A percentile compares a stretch with the other conserved stretches of the same genome.
Conservation (phyloP, 2,888 invertebrate species). For the Epiblema foenella region DNA sequence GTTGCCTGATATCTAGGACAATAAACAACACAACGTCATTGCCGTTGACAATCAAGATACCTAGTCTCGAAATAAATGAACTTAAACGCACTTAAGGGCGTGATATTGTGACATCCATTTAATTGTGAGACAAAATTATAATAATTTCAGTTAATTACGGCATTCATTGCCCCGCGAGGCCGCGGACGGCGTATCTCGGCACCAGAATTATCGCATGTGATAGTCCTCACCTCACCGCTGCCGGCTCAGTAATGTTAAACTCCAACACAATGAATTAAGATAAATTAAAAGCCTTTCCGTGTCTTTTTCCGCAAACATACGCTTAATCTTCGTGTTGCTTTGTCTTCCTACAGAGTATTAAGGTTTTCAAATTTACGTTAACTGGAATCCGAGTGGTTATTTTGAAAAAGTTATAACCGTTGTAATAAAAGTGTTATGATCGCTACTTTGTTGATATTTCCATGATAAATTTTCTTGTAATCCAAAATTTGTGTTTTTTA, state of each 20-base stretch:
- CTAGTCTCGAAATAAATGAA: constrained; percentile 52
- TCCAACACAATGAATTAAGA: constrained; percentile 69
- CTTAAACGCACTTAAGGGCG: constrained; percentile 69
- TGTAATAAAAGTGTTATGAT: neutral
- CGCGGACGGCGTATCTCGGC: constrained; percentile 67
- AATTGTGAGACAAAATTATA: constrained; percentile 79
- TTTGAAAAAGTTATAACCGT: neutral
- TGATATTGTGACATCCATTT: constrained; percentile 78
- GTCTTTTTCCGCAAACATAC: constrained; percentile 60
- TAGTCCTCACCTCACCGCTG: constrained; percentile 28
- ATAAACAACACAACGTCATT: constrained; percentile 52
- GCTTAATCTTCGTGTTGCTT: constrained; percentile 46
- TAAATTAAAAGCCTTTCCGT: constrained; percentile 73
- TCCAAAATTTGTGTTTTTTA: neutral
- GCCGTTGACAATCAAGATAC: constrained; percentile 58
- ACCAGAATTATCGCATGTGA: constrained; percentile 62
- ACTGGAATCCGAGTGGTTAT: neutral
- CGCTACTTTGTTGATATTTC: neutral
- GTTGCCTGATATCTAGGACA: constrained; percentile 43
- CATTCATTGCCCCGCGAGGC: constrained; percentile 77
- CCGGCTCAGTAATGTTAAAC: constrained; percentile 53
- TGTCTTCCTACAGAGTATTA: constrained; percentile 38
- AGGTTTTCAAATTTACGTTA: constrained; percentile 23
- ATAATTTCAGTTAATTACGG: constrained; percentile 83
- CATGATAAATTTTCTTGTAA: neutral